Evolutionary conservation across 2,797 vertebrate species (phyloP).

Genomic region (Sebastes itinus): DNA sequence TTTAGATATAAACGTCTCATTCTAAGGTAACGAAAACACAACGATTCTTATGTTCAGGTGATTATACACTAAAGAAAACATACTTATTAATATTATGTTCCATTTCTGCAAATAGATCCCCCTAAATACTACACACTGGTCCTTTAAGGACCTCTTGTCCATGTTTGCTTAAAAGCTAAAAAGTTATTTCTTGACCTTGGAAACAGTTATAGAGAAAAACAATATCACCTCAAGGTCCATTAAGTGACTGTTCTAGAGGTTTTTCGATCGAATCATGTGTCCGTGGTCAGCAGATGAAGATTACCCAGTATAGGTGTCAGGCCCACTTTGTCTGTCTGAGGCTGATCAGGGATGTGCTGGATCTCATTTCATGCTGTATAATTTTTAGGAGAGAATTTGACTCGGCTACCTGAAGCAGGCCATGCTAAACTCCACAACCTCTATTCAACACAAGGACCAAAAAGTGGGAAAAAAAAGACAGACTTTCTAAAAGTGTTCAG

Average conservation of each 20-base stretch:
- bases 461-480: not conserved
- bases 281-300: not conserved
- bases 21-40: too few relatives aligned
- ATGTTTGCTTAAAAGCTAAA: not conserved
- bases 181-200: too few relatives aligned
- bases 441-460: not conserved
- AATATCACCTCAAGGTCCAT: not conserved
- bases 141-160: not conserved
- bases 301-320: not conserved
- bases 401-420: not conserved
- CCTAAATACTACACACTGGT: too few relatives aligned
- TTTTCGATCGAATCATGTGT: not conserved
- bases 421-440: not conserved
- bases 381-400: not conserved
- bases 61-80: too few relatives aligned
- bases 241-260: not conserved
- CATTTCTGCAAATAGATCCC: fast-evolving
- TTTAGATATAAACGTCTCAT: too few relatives aligned
- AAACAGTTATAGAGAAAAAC: not conserved
- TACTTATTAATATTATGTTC: too few relatives aligned
- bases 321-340: not conserved
- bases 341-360: not conserved
- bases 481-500: not conserved
- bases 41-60: too few relatives aligned
- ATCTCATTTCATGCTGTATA: not conserved